Base-by-base conservation (phyloP, 2,113 vertebrate species). In the Trichomycterus rosablanca region DNA sequence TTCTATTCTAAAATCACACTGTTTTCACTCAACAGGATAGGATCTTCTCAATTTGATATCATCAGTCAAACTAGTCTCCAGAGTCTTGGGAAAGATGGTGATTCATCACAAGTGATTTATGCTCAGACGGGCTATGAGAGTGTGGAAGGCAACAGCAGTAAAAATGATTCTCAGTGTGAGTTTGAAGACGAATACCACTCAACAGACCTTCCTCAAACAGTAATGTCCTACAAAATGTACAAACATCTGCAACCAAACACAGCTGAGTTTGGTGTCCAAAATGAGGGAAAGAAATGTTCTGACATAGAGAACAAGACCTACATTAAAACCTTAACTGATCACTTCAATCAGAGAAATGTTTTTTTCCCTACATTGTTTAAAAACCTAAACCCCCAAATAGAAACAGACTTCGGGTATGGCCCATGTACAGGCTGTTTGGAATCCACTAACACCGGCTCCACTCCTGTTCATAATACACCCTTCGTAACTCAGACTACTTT, bases 291-390 rank as follows among this genome's bases (percentile, higher is more conserved):
- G 15, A 54, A 40, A 10, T 44, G 10, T 9, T 76, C 68, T n/a
- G 69, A 44, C 10, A 66, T 77, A 18, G 50, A 68, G 6, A 87
- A 86, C 52, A 58, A 7, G 45, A 52, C 57, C 2, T 86, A 85
- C 55, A 66, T 19, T n/a, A 11, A 30, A 1, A 39, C 22, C 39
- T 63, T 32, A 2, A 3, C 4, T 1, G 72, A 67, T 52, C 45
- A 45, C 48, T 23, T 68, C 0, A 28, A 40, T 35, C 48, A 63
- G 2, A 71, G 24, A 0, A 11, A 32, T 4, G 5, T 1, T 3
- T 15, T 53, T 15, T 53, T 57, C 5, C 12, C 26, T 37, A 1
- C 5, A 46, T 67, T 53, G 9, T 5, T 22, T 3, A 16, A 12
- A 5, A 19, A 12, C 12, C 20, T 5, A 49, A 58, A 45, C 1